Base-by-base conservation (phyloP, 1,140 invertebrate species). In the Drosophila ironensis region DNA sequence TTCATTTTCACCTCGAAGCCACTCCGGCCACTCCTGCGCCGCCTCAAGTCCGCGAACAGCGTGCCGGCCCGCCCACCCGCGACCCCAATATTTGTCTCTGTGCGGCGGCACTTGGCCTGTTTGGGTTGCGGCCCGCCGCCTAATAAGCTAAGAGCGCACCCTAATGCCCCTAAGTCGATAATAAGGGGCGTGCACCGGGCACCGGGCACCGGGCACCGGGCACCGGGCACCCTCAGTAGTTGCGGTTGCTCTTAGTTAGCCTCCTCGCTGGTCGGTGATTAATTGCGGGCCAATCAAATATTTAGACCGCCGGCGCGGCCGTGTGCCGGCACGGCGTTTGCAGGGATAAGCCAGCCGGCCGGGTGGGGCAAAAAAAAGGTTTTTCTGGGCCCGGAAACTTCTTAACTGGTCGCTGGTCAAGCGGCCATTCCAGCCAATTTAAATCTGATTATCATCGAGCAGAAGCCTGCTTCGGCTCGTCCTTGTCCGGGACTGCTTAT, bases 91-190 rank as follows among this genome's bases (percentile, higher is more conserved):
- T 38, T 50, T 24, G 19, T 8, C 37, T 41, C 16, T 24, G 17
- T 3, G 3, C 2, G 9, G 9, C 16, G 8, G 25, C 7, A 4
- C 30, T 12, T 24, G 12, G 5, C 14, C 33, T 46, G 33, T 25
- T 28, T 20, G 37, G 4, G 37, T 40, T 44, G 30, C 17, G 51
- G 61, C 41, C 35, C 17, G 63, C 40, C 64, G 5, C 41, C 50
- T 42, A 69, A 68, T 67, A 67, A 69, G 51, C 51, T 54, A 25
- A 68, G 52, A 16, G 63, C n/a, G 17, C 38, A 19, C 24, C 17
- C 19, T 44, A 37, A 68, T 53, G 60, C 64, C 64, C 33, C 11
- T 68, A 69, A 69, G 51, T 68, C 63, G 66, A 69, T 69, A 69
- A 69, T 69, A 69, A 51, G 51, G 51, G 37, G 24, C 44, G 20